Evolutionary conservation across 2,113 vertebrate species (phyloP), one percentile per base, ranked within the genome.

Genomic region (Cathartes aura): DNA sequence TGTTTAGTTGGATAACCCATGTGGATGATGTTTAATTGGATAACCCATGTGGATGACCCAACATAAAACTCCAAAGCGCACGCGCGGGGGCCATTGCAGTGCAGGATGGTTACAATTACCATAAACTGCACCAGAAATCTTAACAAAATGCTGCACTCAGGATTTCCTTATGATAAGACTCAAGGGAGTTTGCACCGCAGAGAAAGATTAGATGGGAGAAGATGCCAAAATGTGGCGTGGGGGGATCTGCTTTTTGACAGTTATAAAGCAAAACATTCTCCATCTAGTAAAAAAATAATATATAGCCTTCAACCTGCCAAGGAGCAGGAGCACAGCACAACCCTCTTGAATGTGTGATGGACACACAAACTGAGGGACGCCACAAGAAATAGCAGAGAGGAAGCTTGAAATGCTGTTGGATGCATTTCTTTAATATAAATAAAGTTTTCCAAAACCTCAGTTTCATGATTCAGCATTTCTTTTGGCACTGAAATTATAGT

Each of bases 381-480:
- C 32, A 1, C 89, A 95, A 90, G 82, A 91, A 95, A 45, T 18
- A 63, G 82, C 2, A 4, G 66, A 82, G 48, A 91, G 78, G 85
- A 92, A 95, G 82, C 78, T 40, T 87, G 91, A 94, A 96, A 95
- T 95, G 80, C 92, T 96, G 92, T 23, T 90, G 81, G 89, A 34
- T 90, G 83, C 94, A 97, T 96, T 97, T 96, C 91, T 97, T 93
- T 92, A 97, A 96, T 94, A 96, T 38, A 97, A 96, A 95, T 36
- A 92, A 79, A 66, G 72, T 75, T 95, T 93, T 87, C 94, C 91
- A 94, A 97, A 97, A 92, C 91, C 96, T 93, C 93, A 82, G 60
- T 92, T 93, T 97, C 91, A 95, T 97, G 96, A 97, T 94, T 97
- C 95, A 98, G 96, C 97, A 94, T 82, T 97, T 96, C 73, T 94